Evolutionary conservation across 2,113 vertebrate genomes (phyloP).

Genomic region (Pteruthius melanotis): DNA sequence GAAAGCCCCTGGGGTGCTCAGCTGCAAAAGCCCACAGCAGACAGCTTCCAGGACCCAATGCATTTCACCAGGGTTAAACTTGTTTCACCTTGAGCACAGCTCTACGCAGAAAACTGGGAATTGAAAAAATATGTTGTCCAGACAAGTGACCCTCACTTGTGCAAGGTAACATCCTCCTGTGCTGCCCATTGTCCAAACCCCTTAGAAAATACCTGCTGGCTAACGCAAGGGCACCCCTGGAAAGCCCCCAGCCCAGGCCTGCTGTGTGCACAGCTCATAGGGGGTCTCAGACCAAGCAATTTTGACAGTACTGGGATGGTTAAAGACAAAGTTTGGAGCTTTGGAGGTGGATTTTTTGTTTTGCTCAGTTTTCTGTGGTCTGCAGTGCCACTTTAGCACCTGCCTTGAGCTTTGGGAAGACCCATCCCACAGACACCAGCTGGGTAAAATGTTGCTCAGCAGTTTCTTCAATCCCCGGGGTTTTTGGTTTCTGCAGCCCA

Average conservation of each 20-base stretch:
- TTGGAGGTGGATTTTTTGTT: fast-evolving
- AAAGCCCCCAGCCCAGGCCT: not conserved
- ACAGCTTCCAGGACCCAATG: not conserved
- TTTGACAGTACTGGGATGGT: not conserved
- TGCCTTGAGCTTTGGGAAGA: not conserved
- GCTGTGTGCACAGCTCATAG: not conserved
- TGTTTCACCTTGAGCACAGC: not conserved
- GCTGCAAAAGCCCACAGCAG: not conserved
- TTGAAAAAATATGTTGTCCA: not conserved
- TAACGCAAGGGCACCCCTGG: not conserved
- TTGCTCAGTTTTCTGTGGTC: not conserved
- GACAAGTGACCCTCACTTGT: not conserved
- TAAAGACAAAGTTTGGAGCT: not conserved
- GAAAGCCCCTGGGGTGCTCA: not conserved
- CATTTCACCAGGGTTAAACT: not conserved
- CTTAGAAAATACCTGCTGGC: not conserved
- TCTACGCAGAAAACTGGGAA: not conserved
- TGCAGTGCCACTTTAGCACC: not conserved
- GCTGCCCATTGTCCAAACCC: not conserved
- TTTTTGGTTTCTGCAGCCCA: not conserved
- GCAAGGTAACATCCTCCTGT: not conserved
- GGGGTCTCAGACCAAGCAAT: not conserved
- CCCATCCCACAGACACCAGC: not conserved
- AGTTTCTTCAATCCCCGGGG: not conserved
- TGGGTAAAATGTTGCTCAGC: not conserved